phyloP scores from a whole-genome alignment of 2,113 vertebrate genomes.

The Typhlomys cinereus region DNA sequence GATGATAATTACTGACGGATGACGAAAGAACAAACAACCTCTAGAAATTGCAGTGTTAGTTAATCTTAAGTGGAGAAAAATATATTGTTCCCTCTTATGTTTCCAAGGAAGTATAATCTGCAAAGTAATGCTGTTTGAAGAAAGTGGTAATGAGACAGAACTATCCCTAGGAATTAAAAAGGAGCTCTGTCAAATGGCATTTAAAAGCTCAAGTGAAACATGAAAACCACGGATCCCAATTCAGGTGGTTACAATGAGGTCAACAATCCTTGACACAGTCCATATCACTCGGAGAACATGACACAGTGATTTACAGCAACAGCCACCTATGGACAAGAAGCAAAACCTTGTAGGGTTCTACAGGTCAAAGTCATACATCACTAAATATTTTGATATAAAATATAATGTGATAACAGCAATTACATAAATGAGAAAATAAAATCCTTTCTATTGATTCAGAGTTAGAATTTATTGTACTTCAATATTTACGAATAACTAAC shows the following conservation, averaged over 20 bases:
- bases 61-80: neutral
- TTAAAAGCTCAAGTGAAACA: neutral
- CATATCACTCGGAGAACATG: neutral
- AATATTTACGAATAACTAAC: slow-evolving; percentile 78
- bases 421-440: slow-evolving; percentile 7
- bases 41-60: too few relatives aligned
- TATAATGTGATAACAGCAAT: neutral
- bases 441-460: neutral
- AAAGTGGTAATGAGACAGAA: neutral
- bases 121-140: neutral
- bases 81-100: neutral
- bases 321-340: neutral
- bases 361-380: neutral
- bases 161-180: neutral
- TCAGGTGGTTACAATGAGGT: neutral
- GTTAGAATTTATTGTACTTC: slow-evolving; percentile 8
- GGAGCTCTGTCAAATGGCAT: neutral
- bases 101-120: neutral
- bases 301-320: neutral
- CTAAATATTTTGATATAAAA: neutral
- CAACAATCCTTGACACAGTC: neutral
- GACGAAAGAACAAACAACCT: neutral
- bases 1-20: neutral
- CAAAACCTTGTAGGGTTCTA: neutral
- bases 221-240: neutral